Evolutionary conservation across 2,888 invertebrate species (phyloP).

Genomic region (Agrotis clavis): DNA sequence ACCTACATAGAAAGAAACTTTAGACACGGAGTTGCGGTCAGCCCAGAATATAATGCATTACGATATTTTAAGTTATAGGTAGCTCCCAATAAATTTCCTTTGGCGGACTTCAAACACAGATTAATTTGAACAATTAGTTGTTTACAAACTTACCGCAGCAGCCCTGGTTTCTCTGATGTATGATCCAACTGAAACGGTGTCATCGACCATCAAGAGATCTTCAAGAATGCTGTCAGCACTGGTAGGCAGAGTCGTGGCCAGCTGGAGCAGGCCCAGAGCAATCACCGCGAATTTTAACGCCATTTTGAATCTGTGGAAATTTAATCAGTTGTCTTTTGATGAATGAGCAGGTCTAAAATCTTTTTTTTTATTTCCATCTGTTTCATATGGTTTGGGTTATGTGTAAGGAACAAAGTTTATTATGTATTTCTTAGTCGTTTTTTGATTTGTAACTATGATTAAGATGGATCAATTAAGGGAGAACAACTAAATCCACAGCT

Average conservation of each 20-base stretch:
- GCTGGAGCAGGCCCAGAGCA: conserved; percentile 76
- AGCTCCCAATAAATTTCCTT: not conserved
- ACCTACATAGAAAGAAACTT: too few relatives aligned
- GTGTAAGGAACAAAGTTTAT: too few relatives aligned
- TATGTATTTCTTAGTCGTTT: too few relatives aligned
- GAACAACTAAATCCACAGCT: not conserved
- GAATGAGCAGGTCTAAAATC: too few relatives aligned
- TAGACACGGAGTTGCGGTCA: not conserved
- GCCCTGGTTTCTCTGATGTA: conserved; percentile 91
- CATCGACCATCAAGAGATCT: conserved; percentile 85
- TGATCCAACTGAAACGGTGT: conserved; percentile 90
- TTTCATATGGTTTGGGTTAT: too few relatives aligned
- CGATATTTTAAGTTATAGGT: not conserved
- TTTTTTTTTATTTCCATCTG: too few relatives aligned
- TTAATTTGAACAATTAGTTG: not conserved
- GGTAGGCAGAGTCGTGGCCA: conserved; percentile 75
- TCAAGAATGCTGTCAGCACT: conserved; percentile 76
- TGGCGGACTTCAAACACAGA: not conserved
- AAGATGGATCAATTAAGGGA: not conserved
- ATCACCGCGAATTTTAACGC: conserved; percentile 74
- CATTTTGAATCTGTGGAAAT: conserved; percentile 62
- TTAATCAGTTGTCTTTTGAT: not conserved
- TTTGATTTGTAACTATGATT: too few relatives aligned
- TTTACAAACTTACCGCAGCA: conserved; percentile 81
- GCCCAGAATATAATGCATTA: not conserved